A percentile compares a stretch with the other conserved stretches of the same genome.
Evolutionary conservation across 2,113 vertebrate species (phyloP).

Genomic region (Urocynchramus pylzowi): DNA sequence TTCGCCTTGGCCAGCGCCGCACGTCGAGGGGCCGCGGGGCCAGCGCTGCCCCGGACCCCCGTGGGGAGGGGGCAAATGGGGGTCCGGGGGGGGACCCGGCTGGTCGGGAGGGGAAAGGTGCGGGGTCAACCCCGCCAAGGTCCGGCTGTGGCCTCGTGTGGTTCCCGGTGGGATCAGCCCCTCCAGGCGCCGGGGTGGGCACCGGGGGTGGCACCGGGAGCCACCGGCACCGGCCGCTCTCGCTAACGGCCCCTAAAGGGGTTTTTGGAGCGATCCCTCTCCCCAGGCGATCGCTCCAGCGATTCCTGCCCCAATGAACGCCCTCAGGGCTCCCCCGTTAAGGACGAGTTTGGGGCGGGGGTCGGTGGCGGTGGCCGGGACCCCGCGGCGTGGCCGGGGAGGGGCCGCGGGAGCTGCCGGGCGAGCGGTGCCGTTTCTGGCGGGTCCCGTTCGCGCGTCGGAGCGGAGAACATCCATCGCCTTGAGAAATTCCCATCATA

Average conservation of each 20-base stretch:
- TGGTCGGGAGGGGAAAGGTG: accelerated
- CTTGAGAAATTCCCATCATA: neutral
- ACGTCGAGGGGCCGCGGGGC: conserved; percentile 15
- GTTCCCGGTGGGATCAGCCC: neutral
- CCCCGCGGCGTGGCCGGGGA: neutral
- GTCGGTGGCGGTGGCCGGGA: accelerated
- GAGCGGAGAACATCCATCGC: neutral
- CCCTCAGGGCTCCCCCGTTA: accelerated
- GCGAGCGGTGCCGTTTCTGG: neutral
- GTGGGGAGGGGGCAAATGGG: accelerated
- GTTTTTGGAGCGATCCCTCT: neutral
- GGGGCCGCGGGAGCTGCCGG: neutral
- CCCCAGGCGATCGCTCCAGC: accelerated
- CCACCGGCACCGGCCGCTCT: accelerated
- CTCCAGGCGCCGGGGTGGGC: accelerated
- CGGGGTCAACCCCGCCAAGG: accelerated
- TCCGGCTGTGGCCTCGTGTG: accelerated
- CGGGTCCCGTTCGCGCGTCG: neutral
- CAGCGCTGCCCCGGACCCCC: neutral
- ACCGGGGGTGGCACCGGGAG: neutral
- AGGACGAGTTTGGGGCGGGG: accelerated
- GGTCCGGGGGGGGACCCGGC: accelerated
- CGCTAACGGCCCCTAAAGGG: accelerated
- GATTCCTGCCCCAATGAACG: accelerated
- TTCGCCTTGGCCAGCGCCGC: neutral